Base-by-base conservation (phyloP, 2,113 vertebrate genomes). In the Gasterosteus nipponicus region DNA sequence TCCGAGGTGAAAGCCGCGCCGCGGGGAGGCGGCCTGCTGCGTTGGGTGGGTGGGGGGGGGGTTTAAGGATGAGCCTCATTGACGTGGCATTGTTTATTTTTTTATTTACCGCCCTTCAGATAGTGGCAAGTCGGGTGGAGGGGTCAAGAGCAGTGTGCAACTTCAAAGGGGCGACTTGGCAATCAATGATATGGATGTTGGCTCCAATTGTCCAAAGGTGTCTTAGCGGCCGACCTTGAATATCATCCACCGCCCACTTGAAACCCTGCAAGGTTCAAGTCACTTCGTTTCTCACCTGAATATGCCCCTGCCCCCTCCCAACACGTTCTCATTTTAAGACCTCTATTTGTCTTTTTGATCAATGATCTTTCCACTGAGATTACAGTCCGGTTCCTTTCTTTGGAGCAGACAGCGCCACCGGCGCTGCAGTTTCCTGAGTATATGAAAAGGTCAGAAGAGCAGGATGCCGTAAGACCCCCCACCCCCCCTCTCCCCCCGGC, bases 171-270 rank as follows among this genome's bases (percentile, higher is more conserved):
- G 73, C 59, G 80, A 64, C 72, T 29, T 78, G 33, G 63, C 63
- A 79, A 89, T 87, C 85, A 62, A 71, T 89, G 78, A 56, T 81
- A 86, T 84, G 75, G 84, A 88, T 82, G 66, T 42, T 67, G 57
- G 69, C 75, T 81, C 66, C 19, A 87, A 78, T 78, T 85, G 86
- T 91, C 80, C 71, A 75, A 89, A 87, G 53, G 14, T 80, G 69
- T 78, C 74, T 77, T 61, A 83, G 82, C 58, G 7, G 64, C 69
- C 85, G 87, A 90, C 82, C 86, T 89, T 89, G 77, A 75, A 10
- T 76, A 81, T 85, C 83, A 81, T 69, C 72, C 49, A 42, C 73
- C 69, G 61, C 68, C 60, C 18, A 1, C 56, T 75, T 47, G 46
- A 57, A 39, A 61, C 49, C 58, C 69, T 35, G 65, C 44, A 26